These are phyloP conservation scores for Spheniscus mendiculus DNA, from an alignment of 2,113 vertebrate genomes.

Conservation along the genomic window DNA sequence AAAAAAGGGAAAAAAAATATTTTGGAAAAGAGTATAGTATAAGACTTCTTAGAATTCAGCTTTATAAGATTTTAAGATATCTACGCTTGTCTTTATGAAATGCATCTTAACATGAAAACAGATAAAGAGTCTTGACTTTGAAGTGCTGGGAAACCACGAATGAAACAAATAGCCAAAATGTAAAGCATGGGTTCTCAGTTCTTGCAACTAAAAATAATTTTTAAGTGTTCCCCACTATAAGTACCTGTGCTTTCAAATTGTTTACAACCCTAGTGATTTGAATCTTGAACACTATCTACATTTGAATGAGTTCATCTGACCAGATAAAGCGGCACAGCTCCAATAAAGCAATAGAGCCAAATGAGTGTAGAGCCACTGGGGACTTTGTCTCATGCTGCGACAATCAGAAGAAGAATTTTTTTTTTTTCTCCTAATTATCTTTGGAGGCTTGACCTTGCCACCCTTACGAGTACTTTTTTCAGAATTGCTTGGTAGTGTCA, in stretches of 20 bases:
- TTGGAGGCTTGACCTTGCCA: not conserved
- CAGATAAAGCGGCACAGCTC: not conserved
- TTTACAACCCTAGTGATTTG: not conserved
- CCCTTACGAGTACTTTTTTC: rapidly evolving
- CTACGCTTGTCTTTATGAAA: not conserved
- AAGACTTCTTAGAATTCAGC: not conserved
- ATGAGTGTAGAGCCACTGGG: not conserved
- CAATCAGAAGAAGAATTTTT: rapidly evolving
- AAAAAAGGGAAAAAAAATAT: not conserved
- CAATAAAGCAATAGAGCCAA: not conserved
- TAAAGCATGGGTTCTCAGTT: not conserved
- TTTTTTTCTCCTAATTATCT: not conserved
- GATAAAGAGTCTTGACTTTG: not conserved
- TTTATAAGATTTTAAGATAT: not conserved
- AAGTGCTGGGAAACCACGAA: not conserved
- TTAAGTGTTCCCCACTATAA: not conserved
- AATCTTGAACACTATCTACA: not conserved
- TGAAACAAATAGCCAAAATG: not conserved
- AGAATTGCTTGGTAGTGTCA: rapidly evolving
- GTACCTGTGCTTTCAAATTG: not conserved
- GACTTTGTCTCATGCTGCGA: not conserved
- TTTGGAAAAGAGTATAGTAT: not conserved
- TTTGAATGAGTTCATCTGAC: not conserved
- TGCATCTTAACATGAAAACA: not conserved
- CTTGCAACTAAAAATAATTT: not conserved